Evolutionary conservation across 2,113 vertebrate genomes (phyloP).

Genomic region (Donacobius atricapilla): DNA sequence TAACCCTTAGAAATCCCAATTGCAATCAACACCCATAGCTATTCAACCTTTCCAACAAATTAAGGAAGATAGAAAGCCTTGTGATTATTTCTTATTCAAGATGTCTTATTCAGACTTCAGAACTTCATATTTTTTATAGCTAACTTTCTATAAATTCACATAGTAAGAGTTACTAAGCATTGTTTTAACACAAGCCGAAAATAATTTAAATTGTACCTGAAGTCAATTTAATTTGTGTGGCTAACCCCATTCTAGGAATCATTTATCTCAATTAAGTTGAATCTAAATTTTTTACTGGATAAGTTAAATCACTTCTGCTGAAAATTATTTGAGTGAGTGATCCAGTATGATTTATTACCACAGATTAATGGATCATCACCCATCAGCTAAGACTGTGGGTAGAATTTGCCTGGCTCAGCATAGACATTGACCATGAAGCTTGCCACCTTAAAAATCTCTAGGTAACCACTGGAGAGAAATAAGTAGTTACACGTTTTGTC

Average conservation of each 20-base stretch:
- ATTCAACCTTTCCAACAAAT: neutral
- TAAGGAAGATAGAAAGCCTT: neutral
- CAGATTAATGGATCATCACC: neutral
- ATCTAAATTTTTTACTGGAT: neutral
- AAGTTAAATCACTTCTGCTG: neutral
- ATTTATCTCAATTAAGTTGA: neutral
- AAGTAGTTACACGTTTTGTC: neutral
- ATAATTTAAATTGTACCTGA: neutral
- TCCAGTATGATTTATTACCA: neutral
- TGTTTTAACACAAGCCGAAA: neutral
- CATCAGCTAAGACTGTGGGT: neutral
- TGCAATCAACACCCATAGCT: neutral
- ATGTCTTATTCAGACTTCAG: neutral
- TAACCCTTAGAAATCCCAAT: neutral
- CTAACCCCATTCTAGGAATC: neutral
- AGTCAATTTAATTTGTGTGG: neutral
- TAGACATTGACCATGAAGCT: neutral
- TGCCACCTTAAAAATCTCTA: neutral
- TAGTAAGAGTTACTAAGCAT: neutral
- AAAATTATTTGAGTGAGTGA: neutral
- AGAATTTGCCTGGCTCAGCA: neutral
- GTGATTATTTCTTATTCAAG: neutral
- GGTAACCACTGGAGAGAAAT: neutral
- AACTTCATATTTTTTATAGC: neutral
- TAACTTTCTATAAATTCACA: neutral